Conservation (phyloP, 2,797 vertebrate species). For the Scyliorhinus canicula region DNA sequence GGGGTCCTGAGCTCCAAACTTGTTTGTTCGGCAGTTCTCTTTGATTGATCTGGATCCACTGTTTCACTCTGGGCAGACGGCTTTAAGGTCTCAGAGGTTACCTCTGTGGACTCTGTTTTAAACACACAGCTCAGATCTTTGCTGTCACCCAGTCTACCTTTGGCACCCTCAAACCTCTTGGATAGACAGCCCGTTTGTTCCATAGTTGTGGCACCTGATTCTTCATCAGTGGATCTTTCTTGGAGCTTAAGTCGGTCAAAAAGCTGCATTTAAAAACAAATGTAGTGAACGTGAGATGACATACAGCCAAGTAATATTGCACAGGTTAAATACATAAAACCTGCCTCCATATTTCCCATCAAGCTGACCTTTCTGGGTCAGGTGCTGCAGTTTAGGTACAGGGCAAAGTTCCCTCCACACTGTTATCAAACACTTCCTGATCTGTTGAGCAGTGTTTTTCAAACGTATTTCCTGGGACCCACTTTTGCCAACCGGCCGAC, state of each 20-base stretch:
- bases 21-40: slow-evolving; percentile 48
- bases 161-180: background rate
- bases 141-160: background rate
- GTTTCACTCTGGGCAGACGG: slow-evolving; percentile 46
- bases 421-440: background rate
- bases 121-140: background rate
- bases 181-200: background rate
- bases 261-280: slow-evolving; percentile 59
- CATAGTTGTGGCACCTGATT: background rate
- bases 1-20: background rate
- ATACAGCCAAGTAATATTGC: background rate
- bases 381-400: background rate
- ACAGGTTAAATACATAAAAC: background rate
- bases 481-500: too few relatives aligned
- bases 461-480: too few relatives aligned
- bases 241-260: slow-evolving; percentile 85
- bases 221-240: slow-evolving; percentile 57
- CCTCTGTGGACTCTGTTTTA: background rate
- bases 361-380: background rate
- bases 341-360: background rate
- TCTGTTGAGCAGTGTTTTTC: too few relatives aligned
- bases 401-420: background rate
- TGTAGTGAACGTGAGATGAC: background rate
- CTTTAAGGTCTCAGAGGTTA: background rate
- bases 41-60: slow-evolving; percentile 49